These are phyloP conservation scores for Aphelocoma coerulescens DNA, from an alignment of 2,113 vertebrate genomes.

Conservation along the genomic window DNA sequence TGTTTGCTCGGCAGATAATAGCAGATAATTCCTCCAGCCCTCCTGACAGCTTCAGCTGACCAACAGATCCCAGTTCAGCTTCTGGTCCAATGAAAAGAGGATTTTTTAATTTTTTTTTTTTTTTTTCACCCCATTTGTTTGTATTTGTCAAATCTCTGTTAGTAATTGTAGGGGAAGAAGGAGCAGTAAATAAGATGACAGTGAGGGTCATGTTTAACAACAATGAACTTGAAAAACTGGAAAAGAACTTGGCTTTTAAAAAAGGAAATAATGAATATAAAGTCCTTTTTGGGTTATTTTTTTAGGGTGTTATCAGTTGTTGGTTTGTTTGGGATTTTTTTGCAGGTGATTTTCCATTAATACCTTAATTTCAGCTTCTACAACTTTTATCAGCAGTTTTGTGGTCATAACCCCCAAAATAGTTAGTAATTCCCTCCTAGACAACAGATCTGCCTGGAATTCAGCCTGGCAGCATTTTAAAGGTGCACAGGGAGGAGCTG, in stretches of 20 bases:
- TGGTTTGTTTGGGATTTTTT: rapidly evolving
- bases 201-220: neutral
- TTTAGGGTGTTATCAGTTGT: neutral
- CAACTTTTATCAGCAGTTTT: neutral
- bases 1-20: slow-evolving; percentile 44
- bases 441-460: neutral
- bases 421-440: neutral
- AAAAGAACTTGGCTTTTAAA: neutral
- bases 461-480: neutral
- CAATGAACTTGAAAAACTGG: neutral
- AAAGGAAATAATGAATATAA: neutral
- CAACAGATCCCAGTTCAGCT: neutral
- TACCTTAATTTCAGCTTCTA: neutral
- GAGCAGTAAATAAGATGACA: neutral
- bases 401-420: neutral
- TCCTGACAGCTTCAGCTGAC: slow-evolving; percentile 53
- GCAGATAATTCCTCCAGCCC: slow-evolving; percentile 48
- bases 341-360: neutral
- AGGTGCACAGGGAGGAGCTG: neutral
- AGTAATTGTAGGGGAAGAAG: neutral
- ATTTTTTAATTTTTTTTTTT: neutral
- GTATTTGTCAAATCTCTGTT: neutral
- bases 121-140: neutral
- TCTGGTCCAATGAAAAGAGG: neutral
- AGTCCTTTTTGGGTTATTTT: rapidly evolving